These are phyloP conservation scores for Mayetiola destructor DNA, from an alignment of 2,888 invertebrate genomes.

Conservation along the genomic window DNA sequence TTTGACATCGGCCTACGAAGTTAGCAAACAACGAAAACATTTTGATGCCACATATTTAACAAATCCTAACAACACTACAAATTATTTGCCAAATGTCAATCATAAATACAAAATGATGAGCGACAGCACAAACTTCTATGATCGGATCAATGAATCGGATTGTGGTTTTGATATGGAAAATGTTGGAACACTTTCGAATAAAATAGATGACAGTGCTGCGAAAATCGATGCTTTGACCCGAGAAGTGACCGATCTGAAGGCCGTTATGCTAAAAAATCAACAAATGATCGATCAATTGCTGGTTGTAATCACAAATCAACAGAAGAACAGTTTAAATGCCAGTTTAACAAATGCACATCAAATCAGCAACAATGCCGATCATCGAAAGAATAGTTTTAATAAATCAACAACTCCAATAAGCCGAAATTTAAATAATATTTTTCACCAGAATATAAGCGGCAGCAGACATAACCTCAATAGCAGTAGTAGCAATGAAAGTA, in stretches of 20 bases:
- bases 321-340: constrained; percentile 27
- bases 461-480: too few relatives aligned
- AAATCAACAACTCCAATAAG: too few relatives aligned
- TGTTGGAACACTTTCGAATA: constrained; percentile 44
- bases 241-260: constrained; percentile 54
- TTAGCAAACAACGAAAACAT: constrained; percentile 60
- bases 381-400: too few relatives aligned
- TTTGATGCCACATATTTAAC: constrained; percentile 30
- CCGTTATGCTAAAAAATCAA: constrained; percentile 36
- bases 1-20: constrained; percentile 64
- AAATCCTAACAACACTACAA: background rate
- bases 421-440: too few relatives aligned
- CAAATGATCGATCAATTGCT: constrained; percentile 35
- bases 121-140: constrained; percentile 22
- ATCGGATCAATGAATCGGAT: constrained; percentile 38
- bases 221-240: constrained; percentile 49
- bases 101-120: constrained; percentile 18
- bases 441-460: too few relatives aligned
- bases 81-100: background rate
- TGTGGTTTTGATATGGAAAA: constrained; percentile 41
- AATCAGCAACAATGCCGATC: background rate
- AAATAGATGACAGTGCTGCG: constrained; percentile 53
- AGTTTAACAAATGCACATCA: background rate
- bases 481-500: too few relatives aligned
- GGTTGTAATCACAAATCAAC: constrained; percentile 33